Conservation (phyloP, 2,888 invertebrate species). For the Meteorus colon region DNA sequence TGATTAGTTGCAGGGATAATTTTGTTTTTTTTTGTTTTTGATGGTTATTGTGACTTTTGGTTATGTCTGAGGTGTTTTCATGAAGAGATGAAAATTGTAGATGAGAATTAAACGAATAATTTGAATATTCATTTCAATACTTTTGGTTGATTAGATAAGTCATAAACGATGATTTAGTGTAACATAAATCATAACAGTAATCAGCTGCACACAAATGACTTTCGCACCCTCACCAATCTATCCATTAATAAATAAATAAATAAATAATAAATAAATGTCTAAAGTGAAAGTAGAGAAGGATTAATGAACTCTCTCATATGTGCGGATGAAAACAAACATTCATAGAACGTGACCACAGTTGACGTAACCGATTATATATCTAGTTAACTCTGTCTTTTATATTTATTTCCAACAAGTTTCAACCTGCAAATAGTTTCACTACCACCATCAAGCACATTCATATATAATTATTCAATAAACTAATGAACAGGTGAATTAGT, state of each 20-base stretch:
- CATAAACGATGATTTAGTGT: background rate
- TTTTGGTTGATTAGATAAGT: background rate
- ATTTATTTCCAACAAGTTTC: background rate
- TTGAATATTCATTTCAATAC: background rate
- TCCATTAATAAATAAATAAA: background rate
- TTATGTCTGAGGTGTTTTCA: no score
- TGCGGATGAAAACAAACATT: conserved; percentile 21
- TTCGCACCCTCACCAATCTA: background rate
- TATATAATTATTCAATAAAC: no score
- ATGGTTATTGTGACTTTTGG: no score
- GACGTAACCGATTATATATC: conserved; percentile 17
- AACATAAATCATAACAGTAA: background rate
- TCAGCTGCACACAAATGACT: background rate
- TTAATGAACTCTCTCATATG: conserved; percentile 31
- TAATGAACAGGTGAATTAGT: background rate
- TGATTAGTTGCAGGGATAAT: no score
- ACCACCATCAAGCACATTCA: no score
- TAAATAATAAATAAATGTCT: conserved; percentile 1
- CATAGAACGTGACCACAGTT: conserved; percentile 19
- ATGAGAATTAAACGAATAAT: background rate
- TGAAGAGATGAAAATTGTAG: no score
- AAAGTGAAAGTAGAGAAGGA: background rate
- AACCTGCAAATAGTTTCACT: no score
- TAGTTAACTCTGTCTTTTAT: background rate
- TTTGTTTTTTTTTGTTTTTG: no score